Evolutionary conservation across 2,888 invertebrate genomes (phyloP).

Genomic region (Caenorhabditis sp.): DNA sequence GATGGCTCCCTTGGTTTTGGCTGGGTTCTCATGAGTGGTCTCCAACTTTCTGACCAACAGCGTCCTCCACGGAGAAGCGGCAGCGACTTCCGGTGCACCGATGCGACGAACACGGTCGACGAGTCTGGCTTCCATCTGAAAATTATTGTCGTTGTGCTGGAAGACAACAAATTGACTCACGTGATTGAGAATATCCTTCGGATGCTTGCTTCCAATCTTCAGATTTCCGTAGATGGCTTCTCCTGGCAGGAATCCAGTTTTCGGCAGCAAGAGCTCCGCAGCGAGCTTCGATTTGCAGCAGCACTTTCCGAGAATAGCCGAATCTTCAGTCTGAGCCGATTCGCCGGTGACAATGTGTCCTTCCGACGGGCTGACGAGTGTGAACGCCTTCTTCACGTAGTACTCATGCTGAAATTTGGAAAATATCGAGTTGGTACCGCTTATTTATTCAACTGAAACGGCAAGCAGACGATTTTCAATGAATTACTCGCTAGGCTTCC

Average conservation of each 20-base stretch:
- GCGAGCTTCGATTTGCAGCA: slow-evolving; percentile 76
- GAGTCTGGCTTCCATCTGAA: slow-evolving; percentile 68
- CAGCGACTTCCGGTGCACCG: slow-evolving; percentile 59
- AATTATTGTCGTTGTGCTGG: neutral
- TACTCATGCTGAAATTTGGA: slow-evolving; percentile 73
- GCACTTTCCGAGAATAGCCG: slow-evolving; percentile 70
- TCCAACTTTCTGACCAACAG: slow-evolving; percentile 57
- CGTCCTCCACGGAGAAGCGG: slow-evolving; percentile 59
- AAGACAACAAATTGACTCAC: slow-evolving; percentile 35
- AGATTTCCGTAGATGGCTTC: slow-evolving; percentile 71
- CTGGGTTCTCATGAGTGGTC: slow-evolving; percentile 32
- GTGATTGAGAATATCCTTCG: slow-evolving; percentile 65
- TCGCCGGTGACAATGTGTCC: slow-evolving; percentile 69
- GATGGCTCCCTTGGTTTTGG: slow-evolving; percentile 50
- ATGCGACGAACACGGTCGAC: slow-evolving; percentile 66
- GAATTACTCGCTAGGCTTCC: too few species aligned
- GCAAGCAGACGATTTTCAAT: too few species aligned
- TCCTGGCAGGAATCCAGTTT: slow-evolving; percentile 73
- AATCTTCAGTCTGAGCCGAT: slow-evolving; percentile 65
- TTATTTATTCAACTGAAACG: slow-evolving; percentile 3
- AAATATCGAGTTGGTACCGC: too few species aligned
- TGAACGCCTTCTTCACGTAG: slow-evolving; percentile 74
- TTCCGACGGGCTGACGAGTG: slow-evolving; percentile 69
- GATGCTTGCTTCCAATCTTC: slow-evolving; percentile 68
- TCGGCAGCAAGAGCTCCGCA: slow-evolving; percentile 72